phyloP scores from a whole-genome alignment of 1,140 invertebrate genomes.

The Lineus longissimus region DNA sequence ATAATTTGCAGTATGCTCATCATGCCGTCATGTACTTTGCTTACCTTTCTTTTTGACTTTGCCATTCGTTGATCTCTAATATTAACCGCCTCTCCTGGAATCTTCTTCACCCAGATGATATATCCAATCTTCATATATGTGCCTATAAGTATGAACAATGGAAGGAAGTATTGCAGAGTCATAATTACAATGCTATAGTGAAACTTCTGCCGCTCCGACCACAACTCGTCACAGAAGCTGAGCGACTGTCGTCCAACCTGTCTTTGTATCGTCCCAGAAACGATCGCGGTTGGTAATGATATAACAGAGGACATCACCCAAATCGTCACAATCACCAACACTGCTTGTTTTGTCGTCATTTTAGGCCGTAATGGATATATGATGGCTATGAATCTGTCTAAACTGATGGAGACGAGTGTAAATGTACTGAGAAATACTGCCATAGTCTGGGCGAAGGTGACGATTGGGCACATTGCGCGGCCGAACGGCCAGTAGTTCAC shows the following conservation, averaged over 20 bases:
- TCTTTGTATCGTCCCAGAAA: conserved; percentile 50
- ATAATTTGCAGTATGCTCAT: no score
- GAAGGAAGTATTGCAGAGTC: conserved; percentile 80
- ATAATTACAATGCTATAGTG: conserved; percentile 75
- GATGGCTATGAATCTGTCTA: conserved; percentile 93
- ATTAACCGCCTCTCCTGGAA: conserved; percentile 80
- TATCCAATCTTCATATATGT: conserved; percentile 82
- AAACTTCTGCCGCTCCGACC: conserved; percentile 55
- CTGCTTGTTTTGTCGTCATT: conserved; percentile 68
- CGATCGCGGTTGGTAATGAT: conserved; percentile 74
- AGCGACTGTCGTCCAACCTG: conserved; percentile 26
- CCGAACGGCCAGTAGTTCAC: conserved; percentile 89
- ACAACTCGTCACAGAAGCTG: conserved; percentile 36
- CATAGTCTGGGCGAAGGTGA: conserved; percentile 83
- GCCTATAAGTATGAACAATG: conserved; percentile 76
- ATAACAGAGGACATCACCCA: conserved; percentile 76
- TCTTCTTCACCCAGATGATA: conserved; percentile 81
- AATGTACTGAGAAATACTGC: conserved; percentile 94
- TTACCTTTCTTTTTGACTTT: conserved; percentile 83
- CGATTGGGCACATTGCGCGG: conserved; percentile 77
- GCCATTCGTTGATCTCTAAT: conserved; percentile 76
- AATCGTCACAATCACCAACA: conserved; percentile 68
- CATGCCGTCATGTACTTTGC: no score
- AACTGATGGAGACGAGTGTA: conserved; percentile 90
- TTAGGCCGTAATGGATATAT: conserved; percentile 79